Evolutionary conservation across 2,797 vertebrate genomes (phyloP).

Genomic region (Zenarchopterus dispar): DNA sequence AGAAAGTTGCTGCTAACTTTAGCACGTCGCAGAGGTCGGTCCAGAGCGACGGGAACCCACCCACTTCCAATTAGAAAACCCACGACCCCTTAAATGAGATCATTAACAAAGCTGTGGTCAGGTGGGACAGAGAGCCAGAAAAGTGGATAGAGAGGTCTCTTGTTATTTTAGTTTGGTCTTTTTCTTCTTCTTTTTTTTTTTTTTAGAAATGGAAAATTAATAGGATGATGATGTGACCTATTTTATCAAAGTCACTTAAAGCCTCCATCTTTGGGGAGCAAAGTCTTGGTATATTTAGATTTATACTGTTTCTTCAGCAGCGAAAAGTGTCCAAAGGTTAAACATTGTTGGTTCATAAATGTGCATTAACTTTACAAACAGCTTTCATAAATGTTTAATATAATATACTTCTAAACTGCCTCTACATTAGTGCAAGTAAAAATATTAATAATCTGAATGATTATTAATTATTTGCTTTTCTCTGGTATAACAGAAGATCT

Average conservation of each 20-base stretch:
- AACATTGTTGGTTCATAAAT: constrained; percentile 20
- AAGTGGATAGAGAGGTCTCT: constrained; percentile 64
- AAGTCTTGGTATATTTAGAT: constrained; percentile 38
- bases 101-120: constrained; percentile 69
- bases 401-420: too few species aligned
- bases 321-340: constrained; percentile 17
- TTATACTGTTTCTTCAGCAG: constrained; percentile 1
- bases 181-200: constrained; percentile 10
- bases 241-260: constrained; percentile 68
- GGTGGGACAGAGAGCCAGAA: constrained; percentile 65
- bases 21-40: constrained; percentile 62
- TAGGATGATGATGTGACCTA: constrained; percentile 68
- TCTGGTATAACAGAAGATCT: background rate
- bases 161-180: constrained; percentile 59
- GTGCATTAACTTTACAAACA: background rate
- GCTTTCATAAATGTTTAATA: background rate
- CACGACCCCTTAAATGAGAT: constrained; percentile 81
- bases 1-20: constrained; percentile 68
- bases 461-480: background rate
- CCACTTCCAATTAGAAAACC: constrained; percentile 78
- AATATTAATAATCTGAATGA: too few species aligned
- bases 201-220: constrained; percentile 53
- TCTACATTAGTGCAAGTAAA: too few species aligned
- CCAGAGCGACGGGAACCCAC: constrained; percentile 50
- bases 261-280: constrained; percentile 48